These are phyloP conservation scores for Scaptomyza hsui DNA, from an alignment of 1,140 invertebrate species.

Conservation along the genomic window DNA sequence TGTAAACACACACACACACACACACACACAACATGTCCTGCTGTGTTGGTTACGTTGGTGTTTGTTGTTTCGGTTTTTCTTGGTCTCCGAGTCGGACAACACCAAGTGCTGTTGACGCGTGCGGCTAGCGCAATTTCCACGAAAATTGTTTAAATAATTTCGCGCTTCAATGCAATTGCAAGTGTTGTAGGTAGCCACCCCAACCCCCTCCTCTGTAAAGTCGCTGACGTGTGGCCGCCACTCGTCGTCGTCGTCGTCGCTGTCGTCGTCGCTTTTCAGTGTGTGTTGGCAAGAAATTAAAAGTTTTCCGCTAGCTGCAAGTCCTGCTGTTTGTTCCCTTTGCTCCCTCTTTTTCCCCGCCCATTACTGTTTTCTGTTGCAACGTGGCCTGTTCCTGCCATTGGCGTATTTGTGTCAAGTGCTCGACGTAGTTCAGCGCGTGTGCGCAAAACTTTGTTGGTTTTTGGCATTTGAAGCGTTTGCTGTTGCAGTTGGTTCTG, in stretches of 20 bases:
- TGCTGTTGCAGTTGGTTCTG: neutral
- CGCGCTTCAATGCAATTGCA: slow-evolving; percentile 80
- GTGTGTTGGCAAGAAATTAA: slow-evolving; percentile 77
- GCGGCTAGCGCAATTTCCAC: slow-evolving; percentile 77
- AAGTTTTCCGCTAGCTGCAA: slow-evolving; percentile 73
- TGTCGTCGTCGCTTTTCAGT: slow-evolving; percentile 53
- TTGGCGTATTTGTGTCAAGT: slow-evolving; percentile 76
- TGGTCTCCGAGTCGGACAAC: slow-evolving; percentile 59
- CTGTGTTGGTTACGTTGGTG: slow-evolving; percentile 37
- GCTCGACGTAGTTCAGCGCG: slow-evolving; percentile 54
- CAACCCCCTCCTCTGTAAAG: slow-evolving; percentile 32
- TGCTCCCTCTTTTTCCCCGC: neutral
- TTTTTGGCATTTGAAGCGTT: slow-evolving; percentile 67
- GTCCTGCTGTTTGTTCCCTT: slow-evolving; percentile 40
- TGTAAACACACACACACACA: slow-evolving; percentile 1
- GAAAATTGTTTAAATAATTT: slow-evolving; percentile 83
- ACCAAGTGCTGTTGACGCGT: slow-evolving; percentile 79
- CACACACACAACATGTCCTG: slow-evolving; percentile 49
- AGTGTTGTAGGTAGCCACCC: slow-evolving; percentile 30
- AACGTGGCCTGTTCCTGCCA: slow-evolving; percentile 24
- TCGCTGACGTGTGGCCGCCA: slow-evolving; percentile 49
- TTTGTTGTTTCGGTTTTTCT: slow-evolving; percentile 48
- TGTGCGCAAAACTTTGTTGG: slow-evolving; percentile 75
- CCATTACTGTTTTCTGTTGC: too few relatives aligned
- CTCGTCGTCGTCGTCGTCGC: slow-evolving; percentile 48